Conservation (phyloP, 1,140 invertebrate species). For the Centruroides vittatus region DNA sequence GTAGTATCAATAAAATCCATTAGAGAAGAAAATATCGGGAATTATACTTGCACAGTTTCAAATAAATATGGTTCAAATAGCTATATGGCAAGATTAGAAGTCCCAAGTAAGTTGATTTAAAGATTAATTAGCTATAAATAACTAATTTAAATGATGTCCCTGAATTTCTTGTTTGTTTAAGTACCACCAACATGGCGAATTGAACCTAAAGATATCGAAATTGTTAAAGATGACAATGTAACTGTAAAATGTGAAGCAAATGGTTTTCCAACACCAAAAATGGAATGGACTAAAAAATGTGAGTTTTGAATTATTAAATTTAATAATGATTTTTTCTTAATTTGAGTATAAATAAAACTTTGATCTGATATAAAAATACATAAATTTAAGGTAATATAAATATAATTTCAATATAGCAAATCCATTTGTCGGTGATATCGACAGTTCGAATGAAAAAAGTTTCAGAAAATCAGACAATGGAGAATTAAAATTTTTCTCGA, state of each 20-base stretch:
- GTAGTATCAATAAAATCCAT: neutral
- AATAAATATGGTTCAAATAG: conserved; percentile 28
- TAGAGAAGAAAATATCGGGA: conserved; percentile 30
- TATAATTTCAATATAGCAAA: too few species aligned
- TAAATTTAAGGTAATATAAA: too few species aligned
- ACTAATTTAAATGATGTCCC: too few species aligned
- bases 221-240: neutral
- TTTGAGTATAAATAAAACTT: too few species aligned
- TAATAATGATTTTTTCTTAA: too few species aligned
- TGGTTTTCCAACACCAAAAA: conserved; percentile 7
- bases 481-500: conserved; percentile 55
- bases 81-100: conserved; percentile 9
- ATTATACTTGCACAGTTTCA: conserved; percentile 44
- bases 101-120: conserved; percentile 7
- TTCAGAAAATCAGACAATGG: neutral
- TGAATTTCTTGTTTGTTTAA: neutral
- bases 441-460: too few species aligned
- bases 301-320: too few species aligned
- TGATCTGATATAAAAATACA: too few species aligned
- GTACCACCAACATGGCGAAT: conserved; percentile 31
- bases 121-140: neutral
- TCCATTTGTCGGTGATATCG: too few species aligned
- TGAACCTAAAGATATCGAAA: conserved; percentile 25
- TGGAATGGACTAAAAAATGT: neutral
- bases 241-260: conserved; percentile 2